Percentiles rank a stretch among this genome's conserved stretches.
Evolutionary conservation across 2,113 vertebrate genomes (phyloP).

Genomic region (Motacilla tschutschensis): DNA sequence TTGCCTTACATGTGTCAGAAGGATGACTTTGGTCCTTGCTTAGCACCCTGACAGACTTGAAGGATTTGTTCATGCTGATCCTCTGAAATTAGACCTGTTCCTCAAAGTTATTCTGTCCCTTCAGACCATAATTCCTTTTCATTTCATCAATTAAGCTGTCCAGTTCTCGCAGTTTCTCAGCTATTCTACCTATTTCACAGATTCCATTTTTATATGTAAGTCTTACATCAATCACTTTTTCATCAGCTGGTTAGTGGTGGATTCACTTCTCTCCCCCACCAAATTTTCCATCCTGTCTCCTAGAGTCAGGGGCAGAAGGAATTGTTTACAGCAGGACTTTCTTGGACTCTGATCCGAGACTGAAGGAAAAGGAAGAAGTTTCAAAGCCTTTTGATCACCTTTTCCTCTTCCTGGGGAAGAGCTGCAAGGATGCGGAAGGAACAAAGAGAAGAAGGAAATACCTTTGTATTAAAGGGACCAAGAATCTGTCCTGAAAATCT

Average conservation of each 20-base stretch:
- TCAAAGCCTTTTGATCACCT: not conserved
- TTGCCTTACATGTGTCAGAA: not conserved
- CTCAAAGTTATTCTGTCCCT: not conserved
- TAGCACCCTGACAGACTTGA: not conserved
- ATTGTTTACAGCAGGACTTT: not conserved
- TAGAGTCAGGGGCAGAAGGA: not conserved
- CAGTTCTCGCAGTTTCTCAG: not conserved
- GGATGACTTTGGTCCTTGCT: not conserved
- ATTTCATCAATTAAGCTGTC: not conserved
- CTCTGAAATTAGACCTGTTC: not conserved
- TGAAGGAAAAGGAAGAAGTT: not conserved
- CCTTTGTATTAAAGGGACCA: not conserved
- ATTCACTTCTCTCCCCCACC: not conserved
- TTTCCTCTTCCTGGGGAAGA: not conserved
- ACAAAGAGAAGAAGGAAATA: not conserved
- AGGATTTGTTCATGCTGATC: not conserved
- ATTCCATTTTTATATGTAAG: not conserved
- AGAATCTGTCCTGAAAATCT: not conserved
- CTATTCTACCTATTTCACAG: not conserved
- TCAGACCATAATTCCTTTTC: not conserved
- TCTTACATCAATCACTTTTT: not conserved
- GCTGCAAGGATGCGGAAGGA: not conserved
- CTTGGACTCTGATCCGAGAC: not conserved
- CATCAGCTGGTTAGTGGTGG: not conserved
- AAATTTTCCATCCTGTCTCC: not conserved